Evolutionary conservation across 2,888 invertebrate species (phyloP), one percentile per base, ranked within the genome.

Genomic region (Sepioteuthis lessoniana): DNA sequence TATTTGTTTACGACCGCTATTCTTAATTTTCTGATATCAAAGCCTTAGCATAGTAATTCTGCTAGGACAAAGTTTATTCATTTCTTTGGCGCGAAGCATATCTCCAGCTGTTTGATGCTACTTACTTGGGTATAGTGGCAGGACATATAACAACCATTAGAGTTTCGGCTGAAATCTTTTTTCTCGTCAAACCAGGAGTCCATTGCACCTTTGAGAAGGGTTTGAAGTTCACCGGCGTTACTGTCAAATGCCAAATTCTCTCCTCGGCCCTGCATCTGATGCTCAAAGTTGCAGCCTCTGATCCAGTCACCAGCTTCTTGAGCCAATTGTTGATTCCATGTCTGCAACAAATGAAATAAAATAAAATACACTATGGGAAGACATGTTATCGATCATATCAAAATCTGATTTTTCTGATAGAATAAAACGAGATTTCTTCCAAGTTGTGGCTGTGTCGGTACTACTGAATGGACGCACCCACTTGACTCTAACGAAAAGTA

Each of bases 181-280:
- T 92, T 92, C 19, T 92, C 92, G 28, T 31, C 31, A n/a, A 92
- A 92, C 92, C 92, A 92, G 19, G 46, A 0, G 16, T 92, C 46
- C 92, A 92, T 92, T 31, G 31, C n/a, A n/a, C 10, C 1, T 28
- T 42, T 38, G 31, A 92, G 5, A 1, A 42, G 0, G 0, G 8
- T 13, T 8, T 92, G 42, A 3, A 92, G 31, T 46, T 21, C 37
- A n/a, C 91, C 91, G 4, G 91, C 28, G 16, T 92, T 92, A 19
- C 91, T 92, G n/a, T 92, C 46, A 92, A 92, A 92, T 5, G 91
- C 91, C 42, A 92, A 47, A 31, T 92, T 92, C 28, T 92, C 91
- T 10, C 91, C 91, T 0, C 91, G 91, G 10, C 91, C 91, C 28
- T 38, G 28, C 91, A 38, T 92, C 13, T 92, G 91, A 31, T 92